Percentiles rank a stretch among this genome's conserved stretches.
Conservation (phyloP, 1,140 invertebrate species). For the Eubasilissa regina region DNA sequence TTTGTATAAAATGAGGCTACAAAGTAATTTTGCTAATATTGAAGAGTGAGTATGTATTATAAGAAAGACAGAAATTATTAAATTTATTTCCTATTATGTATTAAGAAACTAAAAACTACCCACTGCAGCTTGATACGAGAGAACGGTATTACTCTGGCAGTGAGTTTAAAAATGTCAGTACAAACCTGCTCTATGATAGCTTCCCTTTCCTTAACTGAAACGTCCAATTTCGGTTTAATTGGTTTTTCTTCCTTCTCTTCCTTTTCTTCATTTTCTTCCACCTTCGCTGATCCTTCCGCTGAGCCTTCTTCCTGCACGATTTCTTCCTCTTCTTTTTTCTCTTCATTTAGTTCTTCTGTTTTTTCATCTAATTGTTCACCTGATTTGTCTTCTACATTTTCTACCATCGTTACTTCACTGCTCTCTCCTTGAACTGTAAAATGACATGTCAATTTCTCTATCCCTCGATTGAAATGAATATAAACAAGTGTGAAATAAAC, state of each 20-base stretch:
- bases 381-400: not conserved
- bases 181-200: slow-evolving; percentile 53
- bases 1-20: no score
- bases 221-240: slow-evolving; percentile 22
- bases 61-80: no score
- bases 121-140: no score
- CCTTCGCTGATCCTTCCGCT: not conserved
- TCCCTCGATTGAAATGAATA: no score
- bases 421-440: no score
- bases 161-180: not conserved
- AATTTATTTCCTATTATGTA: no score
- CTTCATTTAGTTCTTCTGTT: slow-evolving; percentile 51
- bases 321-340: slow-evolving; percentile 46
- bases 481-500: no score
- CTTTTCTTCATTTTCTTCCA: slow-evolving; percentile 11
- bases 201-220: slow-evolving; percentile 51
- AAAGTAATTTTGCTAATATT: no score
- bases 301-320: slow-evolving; percentile 46
- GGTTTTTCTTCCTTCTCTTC: not conserved
- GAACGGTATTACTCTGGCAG: no score
- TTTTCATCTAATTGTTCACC: not conserved
- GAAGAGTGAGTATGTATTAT: no score
- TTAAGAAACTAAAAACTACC: no score
- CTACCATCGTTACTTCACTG: not conserved
- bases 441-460: no score